Evolutionary conservation across 2,888 invertebrate genomes (phyloP), one percentile per base, ranked within the genome.

Genomic region (Pterobdella sp.): DNA sequence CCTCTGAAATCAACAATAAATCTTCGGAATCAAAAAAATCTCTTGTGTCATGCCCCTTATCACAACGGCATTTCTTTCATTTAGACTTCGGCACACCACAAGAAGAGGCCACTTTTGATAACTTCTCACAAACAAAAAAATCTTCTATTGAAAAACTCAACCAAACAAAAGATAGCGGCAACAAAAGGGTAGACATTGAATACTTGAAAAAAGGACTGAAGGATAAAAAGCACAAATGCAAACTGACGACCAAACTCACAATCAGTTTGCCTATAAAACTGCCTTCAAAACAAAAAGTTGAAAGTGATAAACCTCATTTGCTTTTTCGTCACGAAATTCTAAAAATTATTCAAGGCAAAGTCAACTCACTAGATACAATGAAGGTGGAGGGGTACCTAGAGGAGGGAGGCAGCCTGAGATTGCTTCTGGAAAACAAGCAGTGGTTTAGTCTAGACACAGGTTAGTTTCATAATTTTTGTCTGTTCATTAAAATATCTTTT

Each of bases 261-360:
- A 14, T 22, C 22, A 42, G 22, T 7, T 14, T 42, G 49, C 10
- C 49, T 42, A 22, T 22, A 42, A 42, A 22, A 7, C 7, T 22
- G 49, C 49, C 49, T 42, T 7, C 22, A 42, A 42, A 22, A 42
- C 7, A 42, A 42, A 42, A 42, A 42, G 49, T 3, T 18, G 14
- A 56, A 56, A 56, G 60, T n/a, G 26, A 22, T 26, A 42, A 56
- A 56, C 18, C 18, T n/a, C 4, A 18, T 56, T 56, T 56, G n/a
- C 60, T 56, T 56, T 56, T 56, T 22, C 4, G 60, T 56, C 60
- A 56, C 60, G 60, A 56, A 56, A n/a, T 56, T 22, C n/a, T 56
- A 18, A 26, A 56, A 56, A 56, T 56, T 22, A 14, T 56, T 56
- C 60, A 56, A 56, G 60, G n/a, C 60, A 56, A 56, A 56, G 60